phyloP scores from a whole-genome alignment of 2,113 vertebrate species.

The Amblyornis subalaris region DNA sequence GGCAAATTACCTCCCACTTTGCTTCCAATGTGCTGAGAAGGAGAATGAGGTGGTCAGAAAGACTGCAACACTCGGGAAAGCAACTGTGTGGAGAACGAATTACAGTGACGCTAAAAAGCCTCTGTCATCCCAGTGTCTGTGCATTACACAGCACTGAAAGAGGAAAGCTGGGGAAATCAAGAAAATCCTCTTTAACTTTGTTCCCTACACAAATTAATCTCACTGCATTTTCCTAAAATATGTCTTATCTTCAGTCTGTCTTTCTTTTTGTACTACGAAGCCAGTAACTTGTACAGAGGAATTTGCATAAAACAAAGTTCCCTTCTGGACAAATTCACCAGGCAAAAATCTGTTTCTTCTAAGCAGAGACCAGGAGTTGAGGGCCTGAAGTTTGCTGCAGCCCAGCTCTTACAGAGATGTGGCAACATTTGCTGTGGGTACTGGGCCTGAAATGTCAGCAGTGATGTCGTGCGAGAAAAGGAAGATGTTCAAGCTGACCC shows the following conservation, averaged over 20 bases:
- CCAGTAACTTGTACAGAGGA: background rate
- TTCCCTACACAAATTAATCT: background rate
- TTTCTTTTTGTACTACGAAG: background rate
- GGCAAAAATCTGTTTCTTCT: background rate
- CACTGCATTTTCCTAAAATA: background rate
- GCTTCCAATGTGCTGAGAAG: background rate
- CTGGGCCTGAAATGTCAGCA: background rate
- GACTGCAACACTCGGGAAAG: background rate
- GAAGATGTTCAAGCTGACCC: background rate
- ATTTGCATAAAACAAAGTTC: background rate
- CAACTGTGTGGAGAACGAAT: background rate
- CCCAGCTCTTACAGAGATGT: background rate
- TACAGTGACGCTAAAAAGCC: background rate
- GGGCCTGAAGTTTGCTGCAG: background rate
- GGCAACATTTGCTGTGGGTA: background rate
- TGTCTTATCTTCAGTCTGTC: background rate
- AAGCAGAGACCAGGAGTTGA: background rate
- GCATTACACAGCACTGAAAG: background rate
- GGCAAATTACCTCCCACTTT: constrained; percentile 30
- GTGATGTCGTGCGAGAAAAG: fast-evolving
- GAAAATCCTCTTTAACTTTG: background rate
- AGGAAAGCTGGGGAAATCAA: background rate
- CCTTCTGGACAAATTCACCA: background rate
- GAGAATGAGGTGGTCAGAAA: background rate
- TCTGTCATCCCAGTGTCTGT: background rate